phyloP scores from a whole-genome alignment of 2,888 invertebrate genomes.

The Boloria selene region DNA sequence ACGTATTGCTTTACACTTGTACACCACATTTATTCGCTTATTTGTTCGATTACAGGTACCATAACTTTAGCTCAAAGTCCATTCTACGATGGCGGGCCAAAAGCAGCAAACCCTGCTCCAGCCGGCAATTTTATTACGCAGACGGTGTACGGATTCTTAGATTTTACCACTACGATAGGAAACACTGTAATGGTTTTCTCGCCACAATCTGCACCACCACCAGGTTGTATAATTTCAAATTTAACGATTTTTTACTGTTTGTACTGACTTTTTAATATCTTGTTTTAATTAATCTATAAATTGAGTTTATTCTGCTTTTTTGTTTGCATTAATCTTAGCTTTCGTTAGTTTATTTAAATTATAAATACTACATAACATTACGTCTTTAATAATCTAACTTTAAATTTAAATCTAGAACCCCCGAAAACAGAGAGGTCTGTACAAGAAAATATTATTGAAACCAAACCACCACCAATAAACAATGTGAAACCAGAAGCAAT shows the following conservation, averaged over 20 bases:
- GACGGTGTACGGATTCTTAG: conserved; percentile 96
- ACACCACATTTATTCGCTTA: no score
- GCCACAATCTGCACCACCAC: conserved; percentile 90
- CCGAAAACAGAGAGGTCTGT: conserved; percentile 71
- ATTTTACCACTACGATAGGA: conserved; percentile 96
- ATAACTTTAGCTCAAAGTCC: conserved; percentile 50
- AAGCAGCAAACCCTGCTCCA: conserved; percentile 43
- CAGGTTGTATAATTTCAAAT: conserved; percentile 74
- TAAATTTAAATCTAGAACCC: conserved; percentile 61
- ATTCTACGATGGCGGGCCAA: conserved; percentile 51
- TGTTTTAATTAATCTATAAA: background rate
- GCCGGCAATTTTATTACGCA: conserved; percentile 85
- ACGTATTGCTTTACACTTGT: no score
- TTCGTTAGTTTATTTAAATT: conserved; percentile 17
- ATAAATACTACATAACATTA: conserved; percentile 26
- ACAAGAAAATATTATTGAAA: conserved; percentile 76
- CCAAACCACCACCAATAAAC: conserved; percentile 68
- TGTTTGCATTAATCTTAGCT: background rate
- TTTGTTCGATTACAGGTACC: conserved; percentile 43
- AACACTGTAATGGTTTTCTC: conserved; percentile 97
- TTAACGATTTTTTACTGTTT: background rate
- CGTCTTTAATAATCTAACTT: conserved; percentile 42
- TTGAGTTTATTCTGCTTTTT: background rate
- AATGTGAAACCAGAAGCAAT: conserved; percentile 71
- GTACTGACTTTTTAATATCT: no score